These are phyloP conservation scores for Phortica variegata DNA, from an alignment of 1,140 invertebrate genomes.

Conservation along the genomic window DNA sequence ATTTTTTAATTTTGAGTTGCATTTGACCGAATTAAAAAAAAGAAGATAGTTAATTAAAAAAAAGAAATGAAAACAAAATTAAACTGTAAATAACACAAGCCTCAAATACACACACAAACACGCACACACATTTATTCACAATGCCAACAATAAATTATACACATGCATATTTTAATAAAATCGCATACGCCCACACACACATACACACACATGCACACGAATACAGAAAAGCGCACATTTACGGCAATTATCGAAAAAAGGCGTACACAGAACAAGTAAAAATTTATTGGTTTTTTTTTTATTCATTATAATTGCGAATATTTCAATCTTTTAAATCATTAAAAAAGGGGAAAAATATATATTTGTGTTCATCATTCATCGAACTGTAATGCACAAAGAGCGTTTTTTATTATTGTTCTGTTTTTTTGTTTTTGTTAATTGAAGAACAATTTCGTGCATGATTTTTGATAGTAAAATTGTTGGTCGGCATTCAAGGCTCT, in stretches of 20 bases:
- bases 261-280: slow-evolving; percentile 28
- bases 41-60: slow-evolving; percentile 18
- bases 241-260: slow-evolving; percentile 29
- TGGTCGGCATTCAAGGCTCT: no score
- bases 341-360: slow-evolving; percentile 15
- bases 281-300: slow-evolving; percentile 16
- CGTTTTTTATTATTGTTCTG: no score
- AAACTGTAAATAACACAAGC: slow-evolving; percentile 38
- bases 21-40: slow-evolving; percentile 4
- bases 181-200: no score
- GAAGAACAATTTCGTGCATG: no score
- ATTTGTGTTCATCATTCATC: slow-evolving; percentile 3
- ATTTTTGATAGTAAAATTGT: neutral
- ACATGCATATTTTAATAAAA: neutral
- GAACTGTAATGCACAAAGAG: neutral
- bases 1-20: neutral
- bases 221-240: slow-evolving; percentile 5
- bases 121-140: slow-evolving; percentile 21
- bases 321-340: slow-evolving; percentile 20
- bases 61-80: neutral
- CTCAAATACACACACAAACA: slow-evolving; percentile 10
- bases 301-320: slow-evolving; percentile 3
- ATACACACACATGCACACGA: neutral
- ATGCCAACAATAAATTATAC: slow-evolving; percentile 2
- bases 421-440: no score